phyloP scores from a whole-genome alignment of 1,140 invertebrate species.

The Drosophila albomicans region DNA sequence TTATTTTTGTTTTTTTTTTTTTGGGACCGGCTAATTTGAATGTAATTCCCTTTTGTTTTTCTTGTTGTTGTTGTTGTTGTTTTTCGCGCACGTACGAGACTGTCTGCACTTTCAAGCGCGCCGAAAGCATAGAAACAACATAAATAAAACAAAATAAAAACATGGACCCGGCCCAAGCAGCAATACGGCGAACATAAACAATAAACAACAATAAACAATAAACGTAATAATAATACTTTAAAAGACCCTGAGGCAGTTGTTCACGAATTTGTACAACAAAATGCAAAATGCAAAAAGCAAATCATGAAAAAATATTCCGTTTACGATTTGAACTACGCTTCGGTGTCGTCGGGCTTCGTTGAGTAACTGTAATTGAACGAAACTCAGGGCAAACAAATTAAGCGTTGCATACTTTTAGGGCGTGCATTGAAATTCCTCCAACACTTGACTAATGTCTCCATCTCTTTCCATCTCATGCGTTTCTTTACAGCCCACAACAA shows the following conservation, averaged over 20 bases:
- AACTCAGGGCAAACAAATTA: constrained; percentile 4
- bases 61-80: constrained; percentile 5
- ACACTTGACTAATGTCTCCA: background rate
- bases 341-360: background rate
- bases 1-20: background rate
- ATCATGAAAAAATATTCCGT: constrained; percentile 18
- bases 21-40: constrained; percentile 67
- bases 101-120: constrained; percentile 48
- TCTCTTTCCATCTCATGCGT: background rate
- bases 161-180: constrained; percentile 20
- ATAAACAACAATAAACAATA: constrained; percentile 62
- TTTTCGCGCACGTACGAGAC: constrained; percentile 32
- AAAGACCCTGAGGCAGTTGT: constrained; percentile 69
- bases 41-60: constrained; percentile 61
- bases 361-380: constrained; percentile 15
- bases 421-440: background rate
- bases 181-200: constrained; percentile 42
- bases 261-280: constrained; percentile 56
- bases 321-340: background rate
- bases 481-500: constrained; percentile 10
- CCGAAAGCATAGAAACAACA: constrained; percentile 50
- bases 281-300: constrained; percentile 30
- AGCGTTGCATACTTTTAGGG: constrained; percentile 40
- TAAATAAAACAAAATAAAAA: constrained; percentile 44
- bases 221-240: constrained; percentile 73